phyloP scores from a whole-genome alignment of 2,113 vertebrate genomes.

The Nothocercus julius region DNA sequence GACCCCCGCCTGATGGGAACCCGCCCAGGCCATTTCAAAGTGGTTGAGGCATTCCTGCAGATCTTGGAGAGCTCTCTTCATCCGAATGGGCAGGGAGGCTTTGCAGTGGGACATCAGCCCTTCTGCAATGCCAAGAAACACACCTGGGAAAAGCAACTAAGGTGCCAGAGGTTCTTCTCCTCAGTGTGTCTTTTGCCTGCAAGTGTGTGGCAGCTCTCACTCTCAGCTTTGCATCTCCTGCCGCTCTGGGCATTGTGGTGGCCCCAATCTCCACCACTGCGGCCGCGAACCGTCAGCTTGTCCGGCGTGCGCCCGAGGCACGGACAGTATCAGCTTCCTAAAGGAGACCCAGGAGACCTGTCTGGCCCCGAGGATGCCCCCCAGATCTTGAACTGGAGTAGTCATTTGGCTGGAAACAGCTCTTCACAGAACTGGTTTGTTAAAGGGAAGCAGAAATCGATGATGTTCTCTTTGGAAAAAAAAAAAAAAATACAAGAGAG shows the following conservation, averaged over 20 bases:
- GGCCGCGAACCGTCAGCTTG: neutral
- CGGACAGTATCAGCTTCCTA: neutral
- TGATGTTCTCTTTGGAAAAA: neutral
- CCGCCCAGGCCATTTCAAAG: neutral
- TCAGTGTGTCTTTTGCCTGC: neutral
- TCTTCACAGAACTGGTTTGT: neutral
- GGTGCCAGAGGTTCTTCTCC: neutral
- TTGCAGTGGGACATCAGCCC: neutral
- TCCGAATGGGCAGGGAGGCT: neutral
- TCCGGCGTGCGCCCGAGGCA: neutral
- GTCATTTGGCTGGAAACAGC: neutral
- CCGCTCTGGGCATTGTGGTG: neutral
- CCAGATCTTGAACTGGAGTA: neutral
- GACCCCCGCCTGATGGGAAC: neutral
- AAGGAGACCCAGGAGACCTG: neutral
- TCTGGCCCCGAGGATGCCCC: neutral
- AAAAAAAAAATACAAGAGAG: neutral
- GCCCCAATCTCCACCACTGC: neutral
- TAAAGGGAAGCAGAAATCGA: neutral
- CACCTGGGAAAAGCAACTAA: neutral
- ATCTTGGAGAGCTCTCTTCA: neutral
- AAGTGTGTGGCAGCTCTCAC: neutral
- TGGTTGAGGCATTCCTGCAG: neutral
- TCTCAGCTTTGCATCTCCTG: neutral
- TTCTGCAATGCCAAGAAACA: neutral